phyloP scores from a whole-genome alignment of 2,113 vertebrate genomes.

The Ptilorrhoa leucosticta region DNA sequence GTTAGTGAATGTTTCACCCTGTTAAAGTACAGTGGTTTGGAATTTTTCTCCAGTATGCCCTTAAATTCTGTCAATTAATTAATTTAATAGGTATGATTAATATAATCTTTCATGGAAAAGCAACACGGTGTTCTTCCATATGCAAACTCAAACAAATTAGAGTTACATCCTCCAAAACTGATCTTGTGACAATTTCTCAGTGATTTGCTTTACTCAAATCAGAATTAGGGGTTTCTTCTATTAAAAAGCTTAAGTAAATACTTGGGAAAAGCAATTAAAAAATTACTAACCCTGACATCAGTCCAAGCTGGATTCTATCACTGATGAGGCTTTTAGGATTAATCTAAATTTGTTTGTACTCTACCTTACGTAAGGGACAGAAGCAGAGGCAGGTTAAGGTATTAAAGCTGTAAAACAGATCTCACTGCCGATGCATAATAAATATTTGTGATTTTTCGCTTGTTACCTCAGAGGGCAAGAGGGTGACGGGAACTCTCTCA shows the following conservation, averaged over 20 bases:
- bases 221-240: background rate
- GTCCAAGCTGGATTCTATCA: background rate
- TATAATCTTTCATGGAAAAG: background rate
- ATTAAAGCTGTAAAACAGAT: background rate
- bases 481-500: conserved; percentile 84
- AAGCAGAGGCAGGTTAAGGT: background rate
- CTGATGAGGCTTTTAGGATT: background rate
- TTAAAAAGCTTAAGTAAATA: background rate
- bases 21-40: background rate
- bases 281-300: background rate
- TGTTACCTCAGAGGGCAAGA: conserved; percentile 83
- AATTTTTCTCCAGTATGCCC: background rate
- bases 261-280: background rate
- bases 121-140: background rate
- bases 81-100: background rate
- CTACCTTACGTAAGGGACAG: accelerated
- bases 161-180: background rate
- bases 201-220: background rate
- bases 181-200: background rate
- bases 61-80: background rate
- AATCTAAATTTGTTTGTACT: background rate
- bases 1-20: background rate
- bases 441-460: conserved; percentile 15
- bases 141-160: background rate
- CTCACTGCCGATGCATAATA: background rate